These are phyloP conservation scores for Hymenochirus boettgeri DNA, from an alignment of 2,113 vertebrate species.

Conservation along the genomic window DNA sequence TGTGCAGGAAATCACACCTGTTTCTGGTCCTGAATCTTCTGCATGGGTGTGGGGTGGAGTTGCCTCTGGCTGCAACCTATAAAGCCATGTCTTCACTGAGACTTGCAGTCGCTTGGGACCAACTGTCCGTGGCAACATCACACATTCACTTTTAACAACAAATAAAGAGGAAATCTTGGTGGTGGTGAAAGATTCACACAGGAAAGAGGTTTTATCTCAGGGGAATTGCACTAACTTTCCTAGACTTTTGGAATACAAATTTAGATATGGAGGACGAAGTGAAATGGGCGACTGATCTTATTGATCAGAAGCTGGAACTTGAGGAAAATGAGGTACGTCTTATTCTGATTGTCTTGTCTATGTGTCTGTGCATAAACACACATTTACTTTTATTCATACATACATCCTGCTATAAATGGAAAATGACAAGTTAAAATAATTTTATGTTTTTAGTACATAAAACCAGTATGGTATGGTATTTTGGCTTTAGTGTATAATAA, in stretches of 20 bases:
- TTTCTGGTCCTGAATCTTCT: slow-evolving; percentile 22
- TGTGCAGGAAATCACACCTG: slow-evolving; percentile 17
- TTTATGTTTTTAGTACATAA: too few species aligned
- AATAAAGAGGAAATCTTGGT: not conserved
- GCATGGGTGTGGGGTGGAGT: slow-evolving; percentile 25
- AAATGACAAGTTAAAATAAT: too few species aligned
- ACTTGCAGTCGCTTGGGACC: not conserved
- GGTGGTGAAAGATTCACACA: not conserved
- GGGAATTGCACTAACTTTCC: not conserved
- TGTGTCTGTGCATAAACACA: too few species aligned
- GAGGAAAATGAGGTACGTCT: slow-evolving; percentile 57
- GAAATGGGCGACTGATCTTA: slow-evolving; percentile 58
- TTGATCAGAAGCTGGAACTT: slow-evolving; percentile 60
- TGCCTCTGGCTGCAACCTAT: slow-evolving; percentile 17
- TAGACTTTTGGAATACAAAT: not conserved
- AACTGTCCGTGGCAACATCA: not conserved
- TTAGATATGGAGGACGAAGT: slow-evolving; percentile 56
- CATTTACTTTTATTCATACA: too few species aligned
- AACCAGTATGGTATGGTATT: too few species aligned
- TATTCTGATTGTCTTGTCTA: too few species aligned
- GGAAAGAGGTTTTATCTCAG: not conserved
- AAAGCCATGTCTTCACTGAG: slow-evolving; percentile 6
- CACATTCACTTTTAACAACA: not conserved
- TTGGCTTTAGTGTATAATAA: too few species aligned
- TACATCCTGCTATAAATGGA: too few species aligned